Conservation (phyloP, 1,140 invertebrate genomes). For the Cydia splendana region DNA sequence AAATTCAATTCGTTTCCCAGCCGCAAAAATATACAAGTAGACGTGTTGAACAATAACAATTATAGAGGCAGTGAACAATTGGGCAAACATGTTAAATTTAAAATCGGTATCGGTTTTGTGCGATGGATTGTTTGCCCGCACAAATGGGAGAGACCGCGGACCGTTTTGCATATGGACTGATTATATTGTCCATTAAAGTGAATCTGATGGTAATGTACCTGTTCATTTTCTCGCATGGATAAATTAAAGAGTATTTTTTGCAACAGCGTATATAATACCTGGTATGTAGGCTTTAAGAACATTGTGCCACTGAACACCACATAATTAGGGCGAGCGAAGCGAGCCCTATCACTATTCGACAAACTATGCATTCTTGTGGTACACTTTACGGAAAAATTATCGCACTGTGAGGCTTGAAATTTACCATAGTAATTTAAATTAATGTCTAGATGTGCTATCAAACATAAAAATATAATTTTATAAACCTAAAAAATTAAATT, state of each 20-base stretch:
- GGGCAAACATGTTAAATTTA: slow-evolving; percentile 26
- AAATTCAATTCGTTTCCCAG: background rate
- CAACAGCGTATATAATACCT: too few relatives aligned
- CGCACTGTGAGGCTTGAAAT: too few relatives aligned
- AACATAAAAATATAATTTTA: too few relatives aligned
- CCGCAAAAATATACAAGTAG: slow-evolving; percentile 15
- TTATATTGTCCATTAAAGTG: slow-evolving; percentile 32
- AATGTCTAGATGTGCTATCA: too few relatives aligned
- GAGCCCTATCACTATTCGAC: too few relatives aligned
- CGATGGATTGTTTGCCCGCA: slow-evolving; percentile 16
- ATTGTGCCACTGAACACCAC: too few relatives aligned
- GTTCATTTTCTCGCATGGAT: background rate
- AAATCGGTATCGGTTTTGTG: slow-evolving; percentile 27
- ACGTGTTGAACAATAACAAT: slow-evolving; percentile 21
- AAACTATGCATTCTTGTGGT: too few relatives aligned
- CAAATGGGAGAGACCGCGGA: slow-evolving; percentile 8
- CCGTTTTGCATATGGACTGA: slow-evolving; percentile 31
- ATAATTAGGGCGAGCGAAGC: too few relatives aligned
- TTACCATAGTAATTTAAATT: too few relatives aligned
- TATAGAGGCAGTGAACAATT: slow-evolving; percentile 26
- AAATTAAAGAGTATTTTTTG: background rate
- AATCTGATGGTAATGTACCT: background rate
- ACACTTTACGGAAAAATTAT: too few relatives aligned
- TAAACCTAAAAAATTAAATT: too few relatives aligned
- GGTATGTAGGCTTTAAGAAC: too few relatives aligned